Conservation (phyloP, 2,888 invertebrate species). For the Caenorhabditis angaria region DNA sequence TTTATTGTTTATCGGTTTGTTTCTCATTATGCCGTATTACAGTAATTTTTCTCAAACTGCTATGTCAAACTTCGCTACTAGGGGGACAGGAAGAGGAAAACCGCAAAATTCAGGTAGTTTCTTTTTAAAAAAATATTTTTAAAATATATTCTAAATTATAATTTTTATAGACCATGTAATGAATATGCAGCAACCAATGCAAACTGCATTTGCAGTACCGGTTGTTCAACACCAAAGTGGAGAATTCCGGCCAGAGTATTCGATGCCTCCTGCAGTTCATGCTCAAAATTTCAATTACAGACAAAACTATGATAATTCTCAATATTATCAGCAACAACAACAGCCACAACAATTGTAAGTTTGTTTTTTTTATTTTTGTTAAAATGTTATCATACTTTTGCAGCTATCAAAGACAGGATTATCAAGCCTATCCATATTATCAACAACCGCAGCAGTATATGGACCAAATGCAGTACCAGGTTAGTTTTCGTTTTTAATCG, state of each 20-base stretch:
- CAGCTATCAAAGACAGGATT: conserved; percentile 8
- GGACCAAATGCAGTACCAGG: conserved; percentile 13
- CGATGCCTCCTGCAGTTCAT: background rate
- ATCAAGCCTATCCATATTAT: conserved; percentile 9
- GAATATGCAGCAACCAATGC: background rate
- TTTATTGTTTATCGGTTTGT: background rate
- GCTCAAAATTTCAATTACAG: background rate
- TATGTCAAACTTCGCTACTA: conserved; percentile 41
- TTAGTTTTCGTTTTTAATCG: conserved; percentile 9
- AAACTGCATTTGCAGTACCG: background rate
- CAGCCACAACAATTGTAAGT: background rate
- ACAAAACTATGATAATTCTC: background rate
- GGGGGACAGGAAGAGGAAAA: conserved; percentile 43
- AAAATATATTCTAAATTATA: background rate
- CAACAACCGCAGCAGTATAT: background rate
- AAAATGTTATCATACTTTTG: background rate
- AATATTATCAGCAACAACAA: background rate
- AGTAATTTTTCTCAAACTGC: conserved; percentile 30
- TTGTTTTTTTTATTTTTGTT: background rate
- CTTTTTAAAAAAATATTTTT: too few relatives aligned
- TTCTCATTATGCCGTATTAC: background rate
- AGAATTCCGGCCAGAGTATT: background rate
- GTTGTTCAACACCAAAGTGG: background rate
- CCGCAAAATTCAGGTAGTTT: conserved; percentile 29
- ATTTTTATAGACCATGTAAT: conserved; percentile 29